phyloP scores from a whole-genome alignment of 2,888 invertebrate genomes.

The Hyposoter dolosus region DNA sequence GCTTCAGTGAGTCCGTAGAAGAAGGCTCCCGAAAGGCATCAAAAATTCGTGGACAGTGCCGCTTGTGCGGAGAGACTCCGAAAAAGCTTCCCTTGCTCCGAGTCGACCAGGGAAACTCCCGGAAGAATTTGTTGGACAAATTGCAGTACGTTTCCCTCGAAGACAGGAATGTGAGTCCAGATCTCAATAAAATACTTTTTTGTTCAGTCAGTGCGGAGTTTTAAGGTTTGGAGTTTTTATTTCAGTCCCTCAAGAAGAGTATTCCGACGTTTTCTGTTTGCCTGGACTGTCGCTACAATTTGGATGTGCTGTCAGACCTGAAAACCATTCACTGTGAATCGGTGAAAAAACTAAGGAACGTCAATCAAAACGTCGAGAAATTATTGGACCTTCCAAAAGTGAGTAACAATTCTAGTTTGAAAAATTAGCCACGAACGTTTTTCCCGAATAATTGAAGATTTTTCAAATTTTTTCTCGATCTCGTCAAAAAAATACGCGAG shows the following conservation, averaged over 20 bases:
- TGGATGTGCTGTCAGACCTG: conserved; percentile 81
- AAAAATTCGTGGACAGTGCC: conserved; percentile 67
- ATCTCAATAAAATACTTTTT: not conserved
- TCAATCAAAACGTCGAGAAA: conserved; percentile 69
- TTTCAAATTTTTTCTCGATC: not conserved
- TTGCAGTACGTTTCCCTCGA: conserved; percentile 75
- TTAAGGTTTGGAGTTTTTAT: not conserved
- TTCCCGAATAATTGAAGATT: not conserved
- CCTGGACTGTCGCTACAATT: conserved; percentile 79
- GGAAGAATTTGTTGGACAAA: conserved; percentile 72
- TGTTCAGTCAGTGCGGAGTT: not conserved
- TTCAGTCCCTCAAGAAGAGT: conserved; percentile 55
- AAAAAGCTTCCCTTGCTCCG: conserved; percentile 76
- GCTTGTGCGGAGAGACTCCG: conserved; percentile 74
- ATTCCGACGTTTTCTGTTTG: conserved; percentile 74
- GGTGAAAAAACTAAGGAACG: conserved; percentile 68
- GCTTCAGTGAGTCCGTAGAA: not conserved
- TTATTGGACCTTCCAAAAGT: conserved; percentile 78
- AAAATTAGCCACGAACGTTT: not conserved
- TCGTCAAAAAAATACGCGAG: not conserved
- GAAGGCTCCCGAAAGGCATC: not conserved
- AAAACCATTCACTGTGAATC: conserved; percentile 74
- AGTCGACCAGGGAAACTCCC: conserved; percentile 73
- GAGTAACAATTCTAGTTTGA: not conserved
- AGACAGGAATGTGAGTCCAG: conserved; percentile 27